Base-by-base conservation (phyloP, 2,888 invertebrate species). In the Gortyna flavago region DNA sequence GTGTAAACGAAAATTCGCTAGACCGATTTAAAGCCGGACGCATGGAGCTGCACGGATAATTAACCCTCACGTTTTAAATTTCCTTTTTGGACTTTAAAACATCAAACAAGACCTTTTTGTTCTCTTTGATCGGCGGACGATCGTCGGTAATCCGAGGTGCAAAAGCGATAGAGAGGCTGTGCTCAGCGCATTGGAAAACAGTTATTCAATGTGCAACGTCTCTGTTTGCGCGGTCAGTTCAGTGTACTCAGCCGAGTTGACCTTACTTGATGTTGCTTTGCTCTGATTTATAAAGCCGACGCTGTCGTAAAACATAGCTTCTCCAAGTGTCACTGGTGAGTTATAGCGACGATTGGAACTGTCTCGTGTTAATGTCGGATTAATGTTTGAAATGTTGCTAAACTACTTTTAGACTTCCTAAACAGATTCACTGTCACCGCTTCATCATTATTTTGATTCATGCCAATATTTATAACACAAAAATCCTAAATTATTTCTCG, bases 171-270 rank as follows among this genome's bases (percentile, higher is more conserved):
- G 90, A 90, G 89, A 89, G 87, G 87, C 89, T 84, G 89, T 92
- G 93, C 89, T 92, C 92, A 92, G 91, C 89, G 92, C 93, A 94
- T 93, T 90, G 94, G 94, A 94, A 95, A 95, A 94, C 93, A 89
- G 92, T 93, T 93, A 93, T 91, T 91, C 92, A 89, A 90, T 89
- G 89, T 89, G 88, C 89, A 88, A 87, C 86, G 90, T 89, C 89
- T 90, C 89, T 90, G 91, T 92, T 93, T 92, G 90, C 87, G 89
- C 90, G 90, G 86, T 89, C 91, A 91, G 84, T 88, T 87, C 87
- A 83, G 84, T 87, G 87, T 79, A 86, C 87, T 87, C 89, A 83
- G 83, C 88, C 84, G 86, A 86, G 85, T 71, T 87, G 85, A 89
- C 87, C 80, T 81, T 72, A 81, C 83, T 75, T 79, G 72, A 80